Percentiles rank a stretch among this genome's conserved stretches.
These are phyloP conservation scores for Agrenia bidenticulata DNA, from an alignment of 2,888 invertebrate species.

Conservation along the genomic window DNA sequence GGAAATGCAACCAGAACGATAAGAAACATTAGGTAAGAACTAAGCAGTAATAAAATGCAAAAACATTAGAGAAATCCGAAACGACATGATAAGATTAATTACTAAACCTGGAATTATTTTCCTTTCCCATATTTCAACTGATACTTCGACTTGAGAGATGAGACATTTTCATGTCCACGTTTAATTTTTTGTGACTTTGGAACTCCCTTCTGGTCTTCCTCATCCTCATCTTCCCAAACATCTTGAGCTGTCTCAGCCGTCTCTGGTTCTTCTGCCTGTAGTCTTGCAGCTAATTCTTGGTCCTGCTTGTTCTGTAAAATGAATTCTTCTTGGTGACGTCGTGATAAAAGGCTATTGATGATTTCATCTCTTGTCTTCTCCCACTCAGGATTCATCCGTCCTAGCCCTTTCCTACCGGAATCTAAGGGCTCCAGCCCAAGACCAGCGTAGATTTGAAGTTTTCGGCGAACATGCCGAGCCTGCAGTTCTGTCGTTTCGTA, in stretches of 20 bases:
- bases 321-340: not conserved
- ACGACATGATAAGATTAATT: too few species aligned
- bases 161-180: not conserved
- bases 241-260: not conserved
- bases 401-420: conserved; percentile 24
- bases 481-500: conserved; percentile 25
- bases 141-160: too few species aligned
- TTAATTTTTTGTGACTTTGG: not conserved
- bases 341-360: not conserved
- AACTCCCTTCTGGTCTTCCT: too few species aligned
- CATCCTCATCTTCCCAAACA: not conserved
- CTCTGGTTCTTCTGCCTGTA: conserved; percentile 7
- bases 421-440: conserved; percentile 31
- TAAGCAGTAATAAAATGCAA: too few species aligned
- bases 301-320: not conserved
- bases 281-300: conserved; percentile 5
- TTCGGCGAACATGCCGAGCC: conserved; percentile 21
- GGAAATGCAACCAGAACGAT: too few species aligned
- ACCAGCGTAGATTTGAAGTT: conserved; percentile 29
- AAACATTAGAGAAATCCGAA: too few species aligned
- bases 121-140: too few species aligned
- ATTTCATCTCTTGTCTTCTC: conserved; percentile 30
- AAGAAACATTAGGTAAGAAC: too few species aligned
- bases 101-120: too few species aligned
- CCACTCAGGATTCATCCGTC: conserved; percentile 23